These are phyloP conservation scores for Rhinella marina DNA, from an alignment of 2,797 vertebrate genomes.

Conservation along the genomic window DNA sequence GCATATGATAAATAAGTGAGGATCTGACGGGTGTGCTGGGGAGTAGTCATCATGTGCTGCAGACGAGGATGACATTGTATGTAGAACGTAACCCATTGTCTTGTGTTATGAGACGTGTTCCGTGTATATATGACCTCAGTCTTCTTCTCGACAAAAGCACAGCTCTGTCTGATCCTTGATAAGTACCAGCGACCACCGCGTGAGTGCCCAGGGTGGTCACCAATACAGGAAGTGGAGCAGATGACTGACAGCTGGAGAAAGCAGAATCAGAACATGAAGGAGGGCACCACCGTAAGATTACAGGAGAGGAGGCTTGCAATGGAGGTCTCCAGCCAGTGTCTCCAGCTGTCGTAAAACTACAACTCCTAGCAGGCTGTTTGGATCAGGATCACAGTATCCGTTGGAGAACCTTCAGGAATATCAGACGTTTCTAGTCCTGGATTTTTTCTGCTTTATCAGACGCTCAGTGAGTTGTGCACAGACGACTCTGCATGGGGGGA, in stretches of 20 bases:
- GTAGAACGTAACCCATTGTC: not conserved
- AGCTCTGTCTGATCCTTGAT: not conserved
- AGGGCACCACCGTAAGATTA: not conserved
- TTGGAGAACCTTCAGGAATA: not conserved
- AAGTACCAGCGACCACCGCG: not conserved
- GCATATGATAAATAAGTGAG: not conserved
- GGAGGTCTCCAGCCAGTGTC: not conserved
- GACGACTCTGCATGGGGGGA: not conserved
- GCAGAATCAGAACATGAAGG: not conserved
- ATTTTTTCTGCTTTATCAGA: not conserved
- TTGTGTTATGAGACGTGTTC: not conserved
- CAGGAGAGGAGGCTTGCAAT: not conserved
- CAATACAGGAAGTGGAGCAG: not conserved
- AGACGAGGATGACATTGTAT: not conserved
- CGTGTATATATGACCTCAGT: not conserved
- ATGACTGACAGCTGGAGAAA: not conserved
- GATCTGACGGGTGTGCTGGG: not conserved
- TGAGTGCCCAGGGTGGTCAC: not conserved
- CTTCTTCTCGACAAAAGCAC: too few relatives aligned
- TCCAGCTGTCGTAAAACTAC: not conserved
- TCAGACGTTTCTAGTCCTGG: not conserved
- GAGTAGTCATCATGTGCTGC: not conserved
- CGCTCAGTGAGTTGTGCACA: not conserved
- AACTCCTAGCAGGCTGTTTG: not conserved
- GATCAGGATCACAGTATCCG: not conserved